phyloP scores from a whole-genome alignment of 2,113 vertebrate genomes.

The Tachysurus fulvidraco region DNA sequence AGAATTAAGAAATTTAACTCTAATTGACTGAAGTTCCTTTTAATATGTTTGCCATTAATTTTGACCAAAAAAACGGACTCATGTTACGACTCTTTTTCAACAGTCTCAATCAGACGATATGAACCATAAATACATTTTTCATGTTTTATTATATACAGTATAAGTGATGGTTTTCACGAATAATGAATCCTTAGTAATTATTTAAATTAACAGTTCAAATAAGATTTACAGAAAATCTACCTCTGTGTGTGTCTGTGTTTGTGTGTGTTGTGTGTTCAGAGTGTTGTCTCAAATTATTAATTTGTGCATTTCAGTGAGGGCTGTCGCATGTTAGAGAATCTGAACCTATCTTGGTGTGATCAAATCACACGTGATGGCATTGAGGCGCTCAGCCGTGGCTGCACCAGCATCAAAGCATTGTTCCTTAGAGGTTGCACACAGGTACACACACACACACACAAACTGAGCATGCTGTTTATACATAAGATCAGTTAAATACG shows the following conservation, averaged over 20 bases:
- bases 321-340: slow-evolving; percentile 92
- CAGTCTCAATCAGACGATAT: not conserved
- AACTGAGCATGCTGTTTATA: not conserved
- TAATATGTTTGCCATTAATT: not conserved
- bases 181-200: not conserved
- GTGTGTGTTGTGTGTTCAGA: not conserved
- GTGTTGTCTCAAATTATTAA: not conserved
- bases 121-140: not conserved
- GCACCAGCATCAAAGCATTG: slow-evolving; percentile 86
- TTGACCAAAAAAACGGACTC: not conserved
- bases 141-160: not conserved
- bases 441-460: slow-evolving; percentile 67
- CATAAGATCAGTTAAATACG: not conserved
- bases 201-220: not conserved
- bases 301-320: slow-evolving; percentile 81
- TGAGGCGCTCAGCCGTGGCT: slow-evolving; percentile 92
- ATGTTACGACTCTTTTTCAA: not conserved
- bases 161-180: not conserved
- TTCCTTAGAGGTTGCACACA: slow-evolving; percentile 97
- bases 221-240: not conserved
- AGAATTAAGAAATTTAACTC: not conserved
- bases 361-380: slow-evolving; percentile 97
- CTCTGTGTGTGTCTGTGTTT: slow-evolving; percentile 1
- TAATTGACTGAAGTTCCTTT: not conserved
- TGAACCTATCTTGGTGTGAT: slow-evolving; percentile 99